Base-by-base conservation (phyloP, 2,888 invertebrate genomes). In the Ephialtes manifestator region DNA sequence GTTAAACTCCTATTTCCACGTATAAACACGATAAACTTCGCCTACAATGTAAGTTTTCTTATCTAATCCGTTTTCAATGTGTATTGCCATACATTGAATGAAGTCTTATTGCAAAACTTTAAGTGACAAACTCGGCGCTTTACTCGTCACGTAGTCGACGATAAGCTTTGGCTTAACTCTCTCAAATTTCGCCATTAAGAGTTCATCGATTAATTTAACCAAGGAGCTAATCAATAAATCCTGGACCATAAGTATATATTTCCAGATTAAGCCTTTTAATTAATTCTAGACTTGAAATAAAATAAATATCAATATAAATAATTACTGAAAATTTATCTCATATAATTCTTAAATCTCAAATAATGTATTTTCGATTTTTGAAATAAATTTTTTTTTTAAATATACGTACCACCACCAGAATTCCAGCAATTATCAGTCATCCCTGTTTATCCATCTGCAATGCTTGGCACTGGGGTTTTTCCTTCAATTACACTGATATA, bases 371-470 rank as follows among this genome's bases (percentile, higher is more conserved):
- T n/a, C n/a, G n/a, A n/a, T n/a, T n/a, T n/a, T n/a, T n/a, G n/a
- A n/a, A n/a, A n/a, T n/a, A n/a, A n/a, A n/a, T n/a, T n/a, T n/a
- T n/a, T n/a, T n/a, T n/a, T n/a, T 15, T 13, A 35, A 31, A 46
- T 24, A 80, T 85, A 95, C 95, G 95, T 93, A 95, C 95, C 96
- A 96, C 96, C 96, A 96, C 97, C 97, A 95, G 96, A 96, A 95
- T 96, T 96, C 96, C 97, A 96, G 95, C 96, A 96, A 95, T 96
- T 97, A 95, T 97, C 97, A 96, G 97, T 96, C 97, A 97, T 97
- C 96, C 96, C 96, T 96, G 93, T 92, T 92, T 92, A 92, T 94
- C 93, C 93, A 93, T 94, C 92, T 91, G 93, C 90, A 91, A 91
- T 89, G 89, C 75, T 92, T 91, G 91, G 89, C 91, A 92, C 92